Evolutionary conservation across 2,888 invertebrate genomes (phyloP), one percentile per base, ranked within the genome.

Genomic region (Heliconius ismenius): DNA sequence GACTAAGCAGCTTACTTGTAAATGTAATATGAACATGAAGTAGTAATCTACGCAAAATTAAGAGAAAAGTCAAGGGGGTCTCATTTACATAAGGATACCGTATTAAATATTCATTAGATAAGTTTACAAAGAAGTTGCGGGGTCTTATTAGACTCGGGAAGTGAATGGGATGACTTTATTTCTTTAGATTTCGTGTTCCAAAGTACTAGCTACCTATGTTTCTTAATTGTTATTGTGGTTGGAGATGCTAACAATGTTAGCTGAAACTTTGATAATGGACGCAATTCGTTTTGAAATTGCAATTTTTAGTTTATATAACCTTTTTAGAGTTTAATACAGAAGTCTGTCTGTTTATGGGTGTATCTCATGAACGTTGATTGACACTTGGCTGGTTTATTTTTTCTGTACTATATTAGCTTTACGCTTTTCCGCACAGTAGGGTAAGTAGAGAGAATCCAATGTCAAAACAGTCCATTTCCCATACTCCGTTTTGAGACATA

Each of bases 81-180:
- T 76, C 75, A 81, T 90, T 90, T 86, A 86, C 91, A 90, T 90
- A 85, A 87, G 84, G 83, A 86, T 85, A 81, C 84, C 79, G 80
- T 83, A 85, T 88, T 89, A 84, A 89, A 88, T 87, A 90, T 90
- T 90, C 89, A 90, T 90, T 86, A 86, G 83, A 83, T 83, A 86
- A 89, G 86, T 89, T 86, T 78, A 81, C 80, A 83, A 83, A 83
- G 84, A 82, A 83, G 79, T 80, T 79, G 81, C 83, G 84, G 83
- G 63, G 32, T 58, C 70, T 65, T 77, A 77, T 74, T 70, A 77
- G 73, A 70, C 63, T 81, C 81, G 83, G 77, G 81, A 77, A 76
- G 77, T 73, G 77, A 74, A 75, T 77, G 60, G 68, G 62, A 62
- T 60, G 60, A 60, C 68, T 75, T 75, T 75, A 74, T 75, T 68